Evolutionary conservation across 2,113 vertebrate species (phyloP).

Genomic region (Lepidothrix coronata): DNA sequence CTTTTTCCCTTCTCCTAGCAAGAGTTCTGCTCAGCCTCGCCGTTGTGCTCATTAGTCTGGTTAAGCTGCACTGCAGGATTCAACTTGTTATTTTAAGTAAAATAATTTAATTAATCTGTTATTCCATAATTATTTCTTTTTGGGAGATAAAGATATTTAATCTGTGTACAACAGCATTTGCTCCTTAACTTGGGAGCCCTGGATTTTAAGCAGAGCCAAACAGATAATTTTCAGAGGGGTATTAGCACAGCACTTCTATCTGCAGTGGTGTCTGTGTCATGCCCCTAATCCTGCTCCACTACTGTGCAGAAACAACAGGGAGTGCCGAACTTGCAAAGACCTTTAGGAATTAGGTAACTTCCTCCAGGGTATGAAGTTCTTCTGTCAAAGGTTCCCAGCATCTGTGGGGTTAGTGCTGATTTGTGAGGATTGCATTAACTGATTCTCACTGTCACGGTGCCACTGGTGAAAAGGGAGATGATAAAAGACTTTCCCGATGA

Average conservation of each 20-base stretch:
- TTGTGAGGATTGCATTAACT: slow-evolving; percentile 23
- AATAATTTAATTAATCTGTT: slow-evolving; percentile 39
- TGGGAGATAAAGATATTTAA: not conserved
- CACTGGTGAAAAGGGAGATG: slow-evolving; percentile 5
- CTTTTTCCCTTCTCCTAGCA: slow-evolving; percentile 11
- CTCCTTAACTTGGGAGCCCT: not conserved
- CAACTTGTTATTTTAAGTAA: slow-evolving; percentile 37
- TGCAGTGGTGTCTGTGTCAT: not conserved
- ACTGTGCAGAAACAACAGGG: slow-evolving; percentile 41
- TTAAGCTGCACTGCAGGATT: slow-evolving; percentile 44
- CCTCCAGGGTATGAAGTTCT: slow-evolving; percentile 10
- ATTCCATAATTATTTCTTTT: slow-evolving; percentile 10
- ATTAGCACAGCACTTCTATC: not conserved
- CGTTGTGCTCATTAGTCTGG: slow-evolving; percentile 57
- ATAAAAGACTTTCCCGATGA: slow-evolving; percentile 7
- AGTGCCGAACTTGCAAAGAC: not conserved
- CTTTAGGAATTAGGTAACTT: slow-evolving; percentile 50
- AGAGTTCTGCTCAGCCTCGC: not conserved
- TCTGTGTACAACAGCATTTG: not conserved
- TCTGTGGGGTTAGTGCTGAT: slow-evolving; percentile 22
- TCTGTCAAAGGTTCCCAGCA: slow-evolving; percentile 9
- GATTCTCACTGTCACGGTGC: not conserved
- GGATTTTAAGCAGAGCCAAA: not conserved
- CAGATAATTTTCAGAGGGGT: slow-evolving; percentile 3
- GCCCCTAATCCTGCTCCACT: slow-evolving; percentile 20